Evolutionary conservation across 2,113 vertebrate genomes (phyloP).

Genomic region (Fulmarus glacialis): DNA sequence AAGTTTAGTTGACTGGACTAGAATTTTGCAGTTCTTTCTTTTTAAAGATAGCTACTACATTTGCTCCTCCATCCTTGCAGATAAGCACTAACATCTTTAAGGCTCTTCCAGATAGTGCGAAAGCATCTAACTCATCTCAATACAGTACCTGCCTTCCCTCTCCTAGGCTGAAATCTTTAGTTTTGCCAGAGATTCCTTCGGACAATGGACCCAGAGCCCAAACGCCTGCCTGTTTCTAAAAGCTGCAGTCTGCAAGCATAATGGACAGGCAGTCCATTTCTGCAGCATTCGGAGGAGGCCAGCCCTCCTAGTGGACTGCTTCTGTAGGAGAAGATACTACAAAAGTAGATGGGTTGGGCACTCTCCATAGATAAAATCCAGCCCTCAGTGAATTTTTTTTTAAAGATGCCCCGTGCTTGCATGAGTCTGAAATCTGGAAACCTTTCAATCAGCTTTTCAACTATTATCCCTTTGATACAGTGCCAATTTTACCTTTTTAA

Average conservation of each 20-base stretch:
- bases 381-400: neutral
- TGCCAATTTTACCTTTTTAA: neutral
- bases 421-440: neutral
- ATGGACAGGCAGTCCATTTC: neutral
- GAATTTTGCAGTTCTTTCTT: conserved; percentile 44
- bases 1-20: conserved; percentile 23
- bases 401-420: neutral
- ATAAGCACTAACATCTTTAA: neutral
- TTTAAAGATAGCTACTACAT: neutral
- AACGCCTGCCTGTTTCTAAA: neutral
- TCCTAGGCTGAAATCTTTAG: neutral
- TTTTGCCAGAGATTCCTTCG: neutral
- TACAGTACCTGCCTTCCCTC: neutral
- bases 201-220: neutral
- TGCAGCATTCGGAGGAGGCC: neutral
- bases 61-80: neutral
- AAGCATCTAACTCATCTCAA: conserved; percentile 1
- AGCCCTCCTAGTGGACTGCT: neutral
- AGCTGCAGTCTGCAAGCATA: neutral
- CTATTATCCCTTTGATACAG: neutral
- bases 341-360: neutral
- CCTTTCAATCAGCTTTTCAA: neutral
- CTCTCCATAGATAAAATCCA: neutral
- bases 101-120: neutral
- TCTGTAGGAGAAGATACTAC: neutral